Evolutionary conservation across 2,113 vertebrate species (phyloP).

Genomic region (Zapus hudsonius): DNA sequence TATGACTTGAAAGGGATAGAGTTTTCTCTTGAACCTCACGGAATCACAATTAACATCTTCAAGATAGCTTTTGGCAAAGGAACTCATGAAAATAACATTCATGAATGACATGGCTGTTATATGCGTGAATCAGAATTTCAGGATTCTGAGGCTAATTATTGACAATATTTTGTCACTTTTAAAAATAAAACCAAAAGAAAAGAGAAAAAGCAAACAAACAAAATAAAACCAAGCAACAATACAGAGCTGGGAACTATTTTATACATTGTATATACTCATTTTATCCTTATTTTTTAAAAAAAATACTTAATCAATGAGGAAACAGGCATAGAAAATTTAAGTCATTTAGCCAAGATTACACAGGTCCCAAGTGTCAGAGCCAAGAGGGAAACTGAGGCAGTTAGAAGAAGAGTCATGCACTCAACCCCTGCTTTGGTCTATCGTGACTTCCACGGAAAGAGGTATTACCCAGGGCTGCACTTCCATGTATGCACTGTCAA

Average conservation of each 20-base stretch:
- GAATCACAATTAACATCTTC: neutral
- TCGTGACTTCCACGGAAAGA: neutral
- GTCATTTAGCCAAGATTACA: neutral
- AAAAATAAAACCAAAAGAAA: neutral
- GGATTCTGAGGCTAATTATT: neutral
- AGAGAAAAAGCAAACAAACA: too few relatives aligned
- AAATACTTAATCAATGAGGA: neutral
- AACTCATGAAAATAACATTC: slow-evolving; percentile 14
- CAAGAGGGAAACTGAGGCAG: neutral
- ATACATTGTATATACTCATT: neutral
- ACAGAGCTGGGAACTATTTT: neutral
- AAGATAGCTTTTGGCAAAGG: neutral
- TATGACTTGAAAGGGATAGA: neutral
- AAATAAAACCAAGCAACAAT: neutral
- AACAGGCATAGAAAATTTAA: neutral
- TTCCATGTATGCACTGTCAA: neutral
- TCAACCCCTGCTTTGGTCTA: neutral
- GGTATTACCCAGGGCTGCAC: neutral
- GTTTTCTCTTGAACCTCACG: neutral
- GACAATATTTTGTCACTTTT: neutral
- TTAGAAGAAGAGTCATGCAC: neutral
- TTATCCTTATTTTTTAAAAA: neutral
- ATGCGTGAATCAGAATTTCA: neutral
- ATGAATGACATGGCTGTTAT: neutral
- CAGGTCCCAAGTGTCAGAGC: neutral